Evolutionary conservation across 2,113 vertebrate species (phyloP).

Genomic region (Scalopus aquaticus): DNA sequence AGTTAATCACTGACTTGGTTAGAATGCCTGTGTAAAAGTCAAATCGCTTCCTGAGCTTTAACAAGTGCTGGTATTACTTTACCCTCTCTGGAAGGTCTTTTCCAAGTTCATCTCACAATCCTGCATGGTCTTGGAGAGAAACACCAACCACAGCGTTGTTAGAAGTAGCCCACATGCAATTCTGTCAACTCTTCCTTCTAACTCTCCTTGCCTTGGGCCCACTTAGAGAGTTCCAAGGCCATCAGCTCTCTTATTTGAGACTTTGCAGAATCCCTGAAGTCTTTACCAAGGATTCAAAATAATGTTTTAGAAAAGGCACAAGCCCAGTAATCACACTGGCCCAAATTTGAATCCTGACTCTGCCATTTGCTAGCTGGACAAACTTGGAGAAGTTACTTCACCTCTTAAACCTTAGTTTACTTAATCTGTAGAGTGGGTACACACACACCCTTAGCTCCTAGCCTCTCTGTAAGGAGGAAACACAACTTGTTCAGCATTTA

Average conservation of each 20-base stretch:
- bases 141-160: no score
- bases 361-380: not conserved
- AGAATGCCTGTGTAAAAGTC: not conserved
- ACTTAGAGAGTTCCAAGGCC: not conserved
- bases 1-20: not conserved
- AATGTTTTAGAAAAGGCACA: not conserved
- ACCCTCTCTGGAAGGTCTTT: not conserved
- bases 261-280: not conserved
- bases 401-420: not conserved
- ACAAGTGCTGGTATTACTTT: not conserved
- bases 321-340: not conserved
- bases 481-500: not conserved
- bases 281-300: conserved; percentile 8
- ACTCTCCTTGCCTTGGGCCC: not conserved
- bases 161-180: not conserved
- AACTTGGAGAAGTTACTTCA: not conserved
- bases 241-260: not conserved
- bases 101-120: not conserved
- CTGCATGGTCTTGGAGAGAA: not conserved
- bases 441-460: not conserved
- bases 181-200: not conserved
- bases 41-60: not conserved
- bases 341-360: not conserved
- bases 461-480: not conserved
- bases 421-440: not conserved